Evolutionary conservation across 2,888 invertebrate species (phyloP), one percentile per base, ranked within the genome.

Genomic region (Lutraria lutraria): DNA sequence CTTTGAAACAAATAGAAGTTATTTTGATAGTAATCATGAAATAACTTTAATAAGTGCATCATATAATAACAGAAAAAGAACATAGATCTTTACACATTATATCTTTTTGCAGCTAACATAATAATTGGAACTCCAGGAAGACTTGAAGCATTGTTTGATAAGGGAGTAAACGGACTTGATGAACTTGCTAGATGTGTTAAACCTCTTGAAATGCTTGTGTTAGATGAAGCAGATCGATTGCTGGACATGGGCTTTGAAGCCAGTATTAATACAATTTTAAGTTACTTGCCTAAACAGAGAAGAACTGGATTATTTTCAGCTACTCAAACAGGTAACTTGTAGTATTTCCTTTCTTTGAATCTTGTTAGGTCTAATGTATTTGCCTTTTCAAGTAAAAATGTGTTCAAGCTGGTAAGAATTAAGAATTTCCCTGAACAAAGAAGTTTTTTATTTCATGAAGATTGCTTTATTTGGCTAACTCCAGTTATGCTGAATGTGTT

Each of bases 291-390:
- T 0, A 98, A 99, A 60, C 99, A 99, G 95, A 97, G 99, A 54
- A 97, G 99, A 93, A 99, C 99, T 0, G 99, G 99, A 0, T 97
- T 99, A n/a, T 99, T 99, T 97, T 99, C 99, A 0, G 99, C 99
- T 0, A 99, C 99, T 0, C 99, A 99, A 97, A 99, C 99, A 0
- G 90, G 90, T 91, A 86, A 1, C n/a, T 68, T 63, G 1, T 3
- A 6, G 6, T 68, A n/a, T 56, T 15, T 56, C 13, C 56, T 56
- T 56, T 56, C 12, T 56, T 56, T 56, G 1, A 8, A 16, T 56
- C 1, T 56, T 16, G 19, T 19, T 16, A 56, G 56, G 12, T 56
- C 15, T 56, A 12, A 56, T 12, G 2, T 43, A 2, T 43, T 43
- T 43, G 43, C 43, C 43, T 43, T 43, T 43, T 43, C 43, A 43